Evolutionary conservation across 2,888 invertebrate genomes (phyloP).

Genomic region (Oscheius sp.): DNA sequence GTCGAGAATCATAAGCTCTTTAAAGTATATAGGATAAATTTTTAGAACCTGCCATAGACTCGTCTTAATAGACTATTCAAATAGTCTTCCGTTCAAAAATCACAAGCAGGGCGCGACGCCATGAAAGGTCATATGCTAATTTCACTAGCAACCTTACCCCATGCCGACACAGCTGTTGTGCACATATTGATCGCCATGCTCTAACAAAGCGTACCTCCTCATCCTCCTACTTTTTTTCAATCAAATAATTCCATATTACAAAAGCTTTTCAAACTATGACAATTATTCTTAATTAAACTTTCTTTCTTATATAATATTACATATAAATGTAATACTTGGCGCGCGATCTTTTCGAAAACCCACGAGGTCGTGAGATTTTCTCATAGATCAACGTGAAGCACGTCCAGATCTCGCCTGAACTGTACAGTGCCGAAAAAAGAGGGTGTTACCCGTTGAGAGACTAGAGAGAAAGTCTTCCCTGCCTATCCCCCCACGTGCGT

Average conservation of each 20-base stretch:
- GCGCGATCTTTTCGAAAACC: background rate
- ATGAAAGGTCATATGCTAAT: background rate
- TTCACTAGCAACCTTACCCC: background rate
- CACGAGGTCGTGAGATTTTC: constrained; percentile 23
- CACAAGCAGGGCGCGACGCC: background rate
- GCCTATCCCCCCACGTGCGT: constrained; percentile 4
- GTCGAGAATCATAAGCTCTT: background rate
- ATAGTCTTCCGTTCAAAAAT: background rate
- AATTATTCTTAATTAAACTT: no score
- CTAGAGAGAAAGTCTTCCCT: background rate
- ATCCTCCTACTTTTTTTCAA: no score
- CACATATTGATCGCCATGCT: constrained; percentile 24
- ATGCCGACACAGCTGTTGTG: constrained; percentile 23
- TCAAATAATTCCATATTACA: no score
- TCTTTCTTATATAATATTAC: no score
- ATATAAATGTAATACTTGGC: no score
- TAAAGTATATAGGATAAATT: background rate
- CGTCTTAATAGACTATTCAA: constrained; percentile 15
- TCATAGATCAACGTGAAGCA: constrained; percentile 11
- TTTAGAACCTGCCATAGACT: background rate
- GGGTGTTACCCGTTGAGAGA: no score
- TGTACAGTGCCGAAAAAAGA: constrained; percentile 22
- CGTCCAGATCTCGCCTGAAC: constrained; percentile 18
- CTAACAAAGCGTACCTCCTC: no score
- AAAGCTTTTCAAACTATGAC: no score